Percentiles rank a stretch among this genome's conserved stretches.
Conservation (phyloP, 2,113 vertebrate species). For the Gymnorhina tibicen region DNA sequence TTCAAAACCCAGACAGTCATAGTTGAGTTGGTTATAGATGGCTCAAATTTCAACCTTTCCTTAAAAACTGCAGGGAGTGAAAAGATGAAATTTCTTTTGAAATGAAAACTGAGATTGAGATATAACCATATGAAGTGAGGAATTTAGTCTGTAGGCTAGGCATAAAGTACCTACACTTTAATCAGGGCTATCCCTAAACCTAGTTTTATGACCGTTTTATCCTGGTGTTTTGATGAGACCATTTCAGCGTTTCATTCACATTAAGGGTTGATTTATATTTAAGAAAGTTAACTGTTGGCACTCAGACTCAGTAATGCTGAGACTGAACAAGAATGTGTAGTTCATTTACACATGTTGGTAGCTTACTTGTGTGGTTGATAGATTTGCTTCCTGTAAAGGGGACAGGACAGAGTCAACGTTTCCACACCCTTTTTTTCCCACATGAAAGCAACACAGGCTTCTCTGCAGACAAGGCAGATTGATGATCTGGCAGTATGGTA, state of each 20-base stretch:
- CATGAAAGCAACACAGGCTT: neutral
- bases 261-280: constrained; percentile 30
- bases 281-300: neutral
- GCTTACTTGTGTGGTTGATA: neutral
- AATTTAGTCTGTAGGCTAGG: neutral
- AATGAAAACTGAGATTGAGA: constrained; percentile 4
- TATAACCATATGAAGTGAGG: neutral
- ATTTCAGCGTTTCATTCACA: neutral
- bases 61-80: neutral
- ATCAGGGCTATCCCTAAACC: neutral
- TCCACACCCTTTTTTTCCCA: neutral
- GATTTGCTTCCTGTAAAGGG: neutral
- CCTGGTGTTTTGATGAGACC: neutral
- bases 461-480: neutral
- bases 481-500: neutral
- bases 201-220: neutral
- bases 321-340: neutral
- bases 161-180: neutral
- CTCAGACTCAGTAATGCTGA: neutral
- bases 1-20: neutral
- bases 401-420: neutral
- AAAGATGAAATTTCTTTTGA: constrained; percentile 11
- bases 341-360: neutral
- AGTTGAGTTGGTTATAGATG: neutral
- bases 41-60: neutral